Evolutionary conservation across 2,797 vertebrate genomes (phyloP).

Genomic region (Melanotaenia parkinsoni): DNA sequence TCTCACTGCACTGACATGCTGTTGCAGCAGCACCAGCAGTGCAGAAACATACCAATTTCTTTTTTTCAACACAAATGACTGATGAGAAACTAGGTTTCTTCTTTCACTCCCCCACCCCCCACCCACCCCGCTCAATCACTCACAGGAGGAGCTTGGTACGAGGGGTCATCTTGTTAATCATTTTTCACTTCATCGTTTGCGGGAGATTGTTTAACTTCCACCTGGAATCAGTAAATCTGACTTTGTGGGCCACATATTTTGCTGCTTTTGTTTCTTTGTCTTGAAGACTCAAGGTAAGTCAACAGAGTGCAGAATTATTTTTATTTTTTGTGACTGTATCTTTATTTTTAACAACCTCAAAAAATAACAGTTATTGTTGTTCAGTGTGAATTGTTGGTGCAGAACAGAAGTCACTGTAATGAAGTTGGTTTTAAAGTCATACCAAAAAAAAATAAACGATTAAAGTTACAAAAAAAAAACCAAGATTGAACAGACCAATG

Average conservation of each 20-base stretch:
- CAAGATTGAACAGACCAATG: no score
- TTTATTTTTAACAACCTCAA: not conserved
- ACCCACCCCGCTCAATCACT: slow-evolving; percentile 5
- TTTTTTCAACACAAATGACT: slow-evolving; percentile 58
- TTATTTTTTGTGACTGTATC: not conserved
- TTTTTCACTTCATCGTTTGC: slow-evolving; percentile 14
- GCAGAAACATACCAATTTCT: slow-evolving; percentile 51
- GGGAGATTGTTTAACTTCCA: slow-evolving; percentile 14
- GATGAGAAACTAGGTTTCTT: slow-evolving; percentile 51
- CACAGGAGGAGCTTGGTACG: slow-evolving; percentile 35
- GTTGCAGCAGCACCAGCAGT: slow-evolving; percentile 31
- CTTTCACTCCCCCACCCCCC: slow-evolving; percentile 1
- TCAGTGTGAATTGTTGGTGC: not conserved
- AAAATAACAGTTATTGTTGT: not conserved
- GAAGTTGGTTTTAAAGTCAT: not conserved
- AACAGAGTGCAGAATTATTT: not conserved
- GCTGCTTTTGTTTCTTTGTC: slow-evolving; percentile 27
- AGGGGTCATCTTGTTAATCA: slow-evolving; percentile 12
- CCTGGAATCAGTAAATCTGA: slow-evolving; percentile 15
- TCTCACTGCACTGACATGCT: slow-evolving; percentile 40
- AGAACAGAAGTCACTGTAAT: not conserved
- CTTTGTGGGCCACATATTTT: not conserved
- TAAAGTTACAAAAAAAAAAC: not conserved
- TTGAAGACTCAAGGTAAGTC: slow-evolving; percentile 62
- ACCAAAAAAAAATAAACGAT: not conserved